phyloP scores from a whole-genome alignment of 2,888 invertebrate species.

The Agonopterix arenella region DNA sequence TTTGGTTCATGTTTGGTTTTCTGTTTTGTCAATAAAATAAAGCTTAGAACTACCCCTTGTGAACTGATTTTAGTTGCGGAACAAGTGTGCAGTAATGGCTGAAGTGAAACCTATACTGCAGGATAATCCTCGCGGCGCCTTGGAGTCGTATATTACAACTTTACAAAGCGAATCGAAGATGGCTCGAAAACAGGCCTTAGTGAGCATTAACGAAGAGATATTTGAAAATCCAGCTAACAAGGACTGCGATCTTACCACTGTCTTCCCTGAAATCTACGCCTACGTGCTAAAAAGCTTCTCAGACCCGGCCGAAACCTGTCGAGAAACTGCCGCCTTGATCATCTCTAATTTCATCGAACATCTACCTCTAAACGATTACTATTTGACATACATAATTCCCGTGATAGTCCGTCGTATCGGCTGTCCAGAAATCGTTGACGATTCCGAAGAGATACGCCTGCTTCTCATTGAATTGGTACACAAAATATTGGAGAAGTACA shows the following conservation, averaged over 20 bases:
- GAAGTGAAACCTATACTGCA: conserved; percentile 35
- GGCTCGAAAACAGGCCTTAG: conserved; percentile 72
- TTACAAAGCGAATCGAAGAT: conserved; percentile 79
- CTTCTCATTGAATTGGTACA: conserved; percentile 81
- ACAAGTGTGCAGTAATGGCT: conserved; percentile 30
- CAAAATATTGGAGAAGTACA: conserved; percentile 80
- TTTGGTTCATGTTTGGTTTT: conserved; percentile 5
- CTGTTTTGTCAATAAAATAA: conserved; percentile 13
- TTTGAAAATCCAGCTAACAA: conserved; percentile 50
- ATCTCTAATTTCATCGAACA: conserved; percentile 73
- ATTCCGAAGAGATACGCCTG: conserved; percentile 88
- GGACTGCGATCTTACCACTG: conserved; percentile 45
- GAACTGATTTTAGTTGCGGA: background rate
- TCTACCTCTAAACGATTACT: conserved; percentile 82
- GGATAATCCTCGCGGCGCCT: conserved; percentile 44
- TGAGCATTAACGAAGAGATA: conserved; percentile 71
- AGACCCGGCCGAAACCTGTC: conserved; percentile 80
- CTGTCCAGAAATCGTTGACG: conserved; percentile 81
- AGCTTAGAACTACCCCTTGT: background rate
- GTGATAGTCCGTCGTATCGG: conserved; percentile 87
- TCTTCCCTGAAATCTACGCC: conserved; percentile 57
- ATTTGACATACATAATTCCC: conserved; percentile 85
- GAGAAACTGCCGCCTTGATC: conserved; percentile 76
- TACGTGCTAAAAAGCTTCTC: conserved; percentile 59
- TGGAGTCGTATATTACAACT: conserved; percentile 49